Evolutionary conservation across 2,113 vertebrate genomes (phyloP).

Genomic region (Abramis brama): DNA sequence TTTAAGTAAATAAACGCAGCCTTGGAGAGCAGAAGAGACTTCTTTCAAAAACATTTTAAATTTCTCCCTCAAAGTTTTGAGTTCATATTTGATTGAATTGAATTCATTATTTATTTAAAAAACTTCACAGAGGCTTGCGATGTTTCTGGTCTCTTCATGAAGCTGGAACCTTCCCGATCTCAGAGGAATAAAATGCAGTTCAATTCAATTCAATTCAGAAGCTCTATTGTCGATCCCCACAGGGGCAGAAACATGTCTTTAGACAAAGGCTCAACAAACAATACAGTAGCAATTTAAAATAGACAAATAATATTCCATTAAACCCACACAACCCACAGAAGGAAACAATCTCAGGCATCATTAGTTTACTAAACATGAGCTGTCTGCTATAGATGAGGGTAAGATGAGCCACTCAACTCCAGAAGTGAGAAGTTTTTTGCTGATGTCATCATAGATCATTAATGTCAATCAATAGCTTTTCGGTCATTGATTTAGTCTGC

Average conservation of each 20-base stretch:
- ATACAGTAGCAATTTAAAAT: too few species aligned
- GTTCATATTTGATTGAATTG: not conserved
- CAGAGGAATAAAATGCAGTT: not conserved
- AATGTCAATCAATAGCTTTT: too few species aligned
- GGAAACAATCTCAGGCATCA: constrained; percentile 15
- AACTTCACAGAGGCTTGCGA: not conserved
- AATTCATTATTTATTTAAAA: not conserved
- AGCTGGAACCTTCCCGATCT: not conserved
- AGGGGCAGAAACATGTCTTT: too few species aligned
- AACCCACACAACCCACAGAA: not conserved
- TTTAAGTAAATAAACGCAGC: not conserved
- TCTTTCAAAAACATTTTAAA: not conserved
- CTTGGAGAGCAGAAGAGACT: not conserved
- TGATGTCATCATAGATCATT: not conserved
- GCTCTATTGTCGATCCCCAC: too few species aligned
- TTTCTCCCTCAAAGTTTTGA: not conserved
- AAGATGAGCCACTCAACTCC: not conserved
- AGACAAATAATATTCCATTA: too few species aligned
- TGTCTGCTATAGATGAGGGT: not conserved
- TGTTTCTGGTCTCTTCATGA: not conserved
- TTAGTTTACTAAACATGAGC: not conserved
- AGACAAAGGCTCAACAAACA: too few species aligned
- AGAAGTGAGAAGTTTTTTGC: not conserved
- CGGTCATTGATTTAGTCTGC: too few species aligned
- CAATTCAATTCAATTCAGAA: too few species aligned